These are phyloP conservation scores for Rhadina sibilatrix DNA, from an alignment of 2,113 vertebrate genomes.

Conservation along the genomic window DNA sequence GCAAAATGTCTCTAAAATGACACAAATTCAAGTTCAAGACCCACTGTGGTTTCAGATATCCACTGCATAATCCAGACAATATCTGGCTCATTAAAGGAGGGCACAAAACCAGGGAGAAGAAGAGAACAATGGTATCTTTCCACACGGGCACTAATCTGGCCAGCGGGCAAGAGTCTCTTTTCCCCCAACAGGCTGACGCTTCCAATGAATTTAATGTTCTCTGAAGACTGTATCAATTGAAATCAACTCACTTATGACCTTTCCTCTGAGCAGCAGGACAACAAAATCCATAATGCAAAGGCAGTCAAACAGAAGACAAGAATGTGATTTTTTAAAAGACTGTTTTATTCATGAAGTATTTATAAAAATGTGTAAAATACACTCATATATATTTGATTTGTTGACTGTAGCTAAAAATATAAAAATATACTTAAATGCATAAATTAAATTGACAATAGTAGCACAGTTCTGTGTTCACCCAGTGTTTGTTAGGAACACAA, in stretches of 20 bases:
- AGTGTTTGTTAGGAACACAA: conserved; percentile 48
- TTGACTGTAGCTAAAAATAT: conserved; percentile 54
- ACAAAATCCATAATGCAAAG: conserved; percentile 27
- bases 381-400: conserved; percentile 51
- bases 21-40: neutral
- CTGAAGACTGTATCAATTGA: conserved; percentile 13
- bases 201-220: neutral
- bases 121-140: neutral
- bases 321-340: neutral
- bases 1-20: neutral
- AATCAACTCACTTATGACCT: conserved; percentile 50
- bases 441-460: conserved; percentile 64
- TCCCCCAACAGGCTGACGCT: neutral
- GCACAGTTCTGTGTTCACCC: conserved; percentile 29
- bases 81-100: neutral
- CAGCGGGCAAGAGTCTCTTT: neutral
- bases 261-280: conserved; percentile 34
- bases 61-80: neutral
- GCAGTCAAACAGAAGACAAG: conserved; percentile 12
- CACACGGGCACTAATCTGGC: neutral
- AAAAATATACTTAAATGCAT: conserved; percentile 73
- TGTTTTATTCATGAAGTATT: conserved; percentile 69
- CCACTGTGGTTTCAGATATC: neutral
- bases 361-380: conserved; percentile 44
- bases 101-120: neutral